Percentiles rank a stretch among this genome's conserved stretches.
These are phyloP conservation scores for Suricata suricatta DNA, from an alignment of 2,113 vertebrate genomes.

Conservation along the genomic window DNA sequence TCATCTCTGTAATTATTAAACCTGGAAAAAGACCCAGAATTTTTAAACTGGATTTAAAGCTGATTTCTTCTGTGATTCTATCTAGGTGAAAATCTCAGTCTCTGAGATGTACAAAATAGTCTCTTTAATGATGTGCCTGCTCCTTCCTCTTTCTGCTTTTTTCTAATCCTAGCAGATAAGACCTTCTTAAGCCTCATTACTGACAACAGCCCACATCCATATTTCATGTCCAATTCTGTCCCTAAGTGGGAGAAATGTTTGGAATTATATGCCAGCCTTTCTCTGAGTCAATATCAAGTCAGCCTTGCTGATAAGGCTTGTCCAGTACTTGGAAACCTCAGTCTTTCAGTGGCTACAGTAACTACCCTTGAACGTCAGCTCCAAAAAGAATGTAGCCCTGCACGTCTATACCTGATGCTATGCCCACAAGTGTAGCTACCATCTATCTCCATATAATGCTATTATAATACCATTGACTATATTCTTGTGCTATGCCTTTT, in stretches of 20 bases:
- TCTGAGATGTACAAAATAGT: neutral
- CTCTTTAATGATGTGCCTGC: neutral
- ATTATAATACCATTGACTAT: neutral
- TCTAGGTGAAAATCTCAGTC: neutral
- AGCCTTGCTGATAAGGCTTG: neutral
- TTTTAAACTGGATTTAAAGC: neutral
- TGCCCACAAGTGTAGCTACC: neutral
- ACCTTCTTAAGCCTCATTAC: neutral
- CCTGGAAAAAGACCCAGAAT: neutral
- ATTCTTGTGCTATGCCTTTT: neutral
- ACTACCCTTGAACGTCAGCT: neutral
- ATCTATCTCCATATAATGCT: neutral
- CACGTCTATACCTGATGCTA: neutral
- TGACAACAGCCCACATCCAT: neutral
- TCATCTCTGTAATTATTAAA: constrained; percentile 16
- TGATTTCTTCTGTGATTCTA: neutral
- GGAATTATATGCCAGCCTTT: neutral
- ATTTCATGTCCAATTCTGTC: neutral
- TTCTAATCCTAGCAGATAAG: neutral
- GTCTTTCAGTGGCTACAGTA: neutral
- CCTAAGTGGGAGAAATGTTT: neutral
- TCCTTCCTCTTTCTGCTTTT: neutral
- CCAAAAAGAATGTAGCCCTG: neutral
- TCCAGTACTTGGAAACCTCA: neutral
- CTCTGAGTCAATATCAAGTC: neutral